Evolutionary conservation across 2,797 vertebrate genomes (phyloP).

Genomic region (Salmo trutta): DNA sequence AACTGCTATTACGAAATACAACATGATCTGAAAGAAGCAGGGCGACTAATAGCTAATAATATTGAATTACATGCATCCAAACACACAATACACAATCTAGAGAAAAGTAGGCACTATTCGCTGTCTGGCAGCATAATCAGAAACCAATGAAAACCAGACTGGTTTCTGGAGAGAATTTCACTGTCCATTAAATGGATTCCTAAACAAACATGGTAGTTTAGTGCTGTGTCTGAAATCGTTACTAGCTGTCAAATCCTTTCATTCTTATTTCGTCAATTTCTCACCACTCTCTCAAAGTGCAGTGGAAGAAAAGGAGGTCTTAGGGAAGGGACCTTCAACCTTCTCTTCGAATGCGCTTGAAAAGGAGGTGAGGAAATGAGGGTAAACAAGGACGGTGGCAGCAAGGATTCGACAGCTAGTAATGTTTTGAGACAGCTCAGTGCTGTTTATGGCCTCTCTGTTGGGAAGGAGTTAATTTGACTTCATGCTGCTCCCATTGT

Average conservation of each 20-base stretch:
- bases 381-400: background rate
- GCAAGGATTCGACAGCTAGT: background rate
- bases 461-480: background rate
- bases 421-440: background rate
- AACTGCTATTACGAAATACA: background rate
- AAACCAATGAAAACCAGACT: background rate
- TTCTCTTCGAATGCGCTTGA: background rate
- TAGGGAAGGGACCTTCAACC: background rate
- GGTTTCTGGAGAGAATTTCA: background rate
- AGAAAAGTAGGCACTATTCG: constrained; percentile 3
- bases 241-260: background rate
- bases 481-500: background rate
- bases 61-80: background rate
- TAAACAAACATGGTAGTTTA: background rate
- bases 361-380: background rate
- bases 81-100: background rate
- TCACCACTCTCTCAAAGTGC: background rate
- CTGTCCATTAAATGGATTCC: background rate
- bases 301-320: background rate
- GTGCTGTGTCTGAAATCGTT: background rate
- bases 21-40: background rate
- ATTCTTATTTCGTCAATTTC: too few species aligned
- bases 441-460: background rate
- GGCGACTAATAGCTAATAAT: background rate
- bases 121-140: constrained; percentile 4